Base-by-base conservation (phyloP, 2,888 invertebrate genomes). In the Nomada fucata region DNA sequence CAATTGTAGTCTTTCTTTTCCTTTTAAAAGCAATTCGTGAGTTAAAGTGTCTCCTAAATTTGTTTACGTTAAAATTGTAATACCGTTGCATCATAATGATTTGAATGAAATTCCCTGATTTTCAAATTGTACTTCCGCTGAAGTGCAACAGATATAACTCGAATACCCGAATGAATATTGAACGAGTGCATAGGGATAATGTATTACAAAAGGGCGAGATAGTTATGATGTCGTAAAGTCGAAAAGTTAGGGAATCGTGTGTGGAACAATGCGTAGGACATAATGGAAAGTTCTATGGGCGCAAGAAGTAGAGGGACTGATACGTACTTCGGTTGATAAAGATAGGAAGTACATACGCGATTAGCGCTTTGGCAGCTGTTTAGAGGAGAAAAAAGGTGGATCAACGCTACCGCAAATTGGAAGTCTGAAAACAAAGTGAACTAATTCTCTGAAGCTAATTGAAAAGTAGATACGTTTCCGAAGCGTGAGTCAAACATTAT, bases 281-380 rank as follows among this genome's bases (percentile, higher is more conserved):
- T 20, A 47, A 59, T 57, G 73, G 42, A 63, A 55, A 20, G 44
- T 63, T 71, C 47, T 72, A 15, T 44, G 42, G 44, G n/a, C 47
- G 23, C 75, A 61, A 53, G 78, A 67, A 74, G 75, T 57, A 52
- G 61, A 61, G 26, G 47, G 68, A 55, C 75, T 68, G 78, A 76
- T 71, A 76, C 29, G 72, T 50, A 59, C 50, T 76, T 64, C 42
- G 18, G 59, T 64, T 20, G 71, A 74, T 78, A 61, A 60, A 52
- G 74, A 65, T 63, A 63, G 47, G 20, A 65, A 65, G 36, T 36
- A 36, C 36, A 42, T 67, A 44, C 50, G 47, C 20, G n/a, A 74
- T 61, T 55, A 50, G 15, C 29, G n/a, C 52, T 23, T 9, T 47
- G 47, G 3, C 10, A 7, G 18, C 7, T 55, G 36, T 36, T 52